phyloP scores from a whole-genome alignment of 2,113 vertebrate species.

The Barnardius zonarius region DNA sequence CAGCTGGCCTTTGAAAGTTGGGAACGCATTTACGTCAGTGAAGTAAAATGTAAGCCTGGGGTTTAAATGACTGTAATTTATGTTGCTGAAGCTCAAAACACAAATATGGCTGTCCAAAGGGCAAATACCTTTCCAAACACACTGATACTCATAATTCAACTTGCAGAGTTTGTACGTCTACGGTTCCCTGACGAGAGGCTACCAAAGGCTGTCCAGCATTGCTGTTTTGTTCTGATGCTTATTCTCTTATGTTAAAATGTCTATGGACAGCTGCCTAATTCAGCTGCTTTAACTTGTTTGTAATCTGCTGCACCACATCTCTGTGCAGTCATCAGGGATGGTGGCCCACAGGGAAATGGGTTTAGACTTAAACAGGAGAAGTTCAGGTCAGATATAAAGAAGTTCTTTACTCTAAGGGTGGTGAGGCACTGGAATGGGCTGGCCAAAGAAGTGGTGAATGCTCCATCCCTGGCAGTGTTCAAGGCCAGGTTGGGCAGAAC shows the following conservation, averaged over 20 bases:
- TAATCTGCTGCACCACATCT: not conserved
- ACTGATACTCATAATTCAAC: constrained; percentile 25
- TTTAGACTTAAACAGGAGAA: not conserved
- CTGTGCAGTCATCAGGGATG: not conserved
- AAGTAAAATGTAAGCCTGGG: constrained; percentile 56
- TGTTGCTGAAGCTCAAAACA: constrained; percentile 50
- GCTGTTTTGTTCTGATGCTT: not conserved
- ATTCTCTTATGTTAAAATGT: not conserved
- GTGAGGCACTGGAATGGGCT: not conserved
- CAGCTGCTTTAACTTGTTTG: not conserved
- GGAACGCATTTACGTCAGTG: constrained; percentile 35
- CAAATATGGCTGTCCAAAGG: constrained; percentile 58
- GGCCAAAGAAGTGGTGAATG: not conserved
- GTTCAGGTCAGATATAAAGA: not conserved
- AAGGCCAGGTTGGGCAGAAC: not conserved
- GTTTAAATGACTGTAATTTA: constrained; percentile 60
- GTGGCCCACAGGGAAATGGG: not conserved
- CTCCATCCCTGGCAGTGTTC: not conserved
- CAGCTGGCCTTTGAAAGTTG: constrained; percentile 56
- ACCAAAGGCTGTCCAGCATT: not conserved
- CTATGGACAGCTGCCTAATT: not conserved
- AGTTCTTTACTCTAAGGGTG: not conserved
- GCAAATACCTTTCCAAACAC: constrained; percentile 52
- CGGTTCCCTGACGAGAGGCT: not conserved
- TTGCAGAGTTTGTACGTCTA: not conserved